These are phyloP conservation scores for Cabera pusaria DNA, from an alignment of 2,888 invertebrate species.

Conservation along the genomic window DNA sequence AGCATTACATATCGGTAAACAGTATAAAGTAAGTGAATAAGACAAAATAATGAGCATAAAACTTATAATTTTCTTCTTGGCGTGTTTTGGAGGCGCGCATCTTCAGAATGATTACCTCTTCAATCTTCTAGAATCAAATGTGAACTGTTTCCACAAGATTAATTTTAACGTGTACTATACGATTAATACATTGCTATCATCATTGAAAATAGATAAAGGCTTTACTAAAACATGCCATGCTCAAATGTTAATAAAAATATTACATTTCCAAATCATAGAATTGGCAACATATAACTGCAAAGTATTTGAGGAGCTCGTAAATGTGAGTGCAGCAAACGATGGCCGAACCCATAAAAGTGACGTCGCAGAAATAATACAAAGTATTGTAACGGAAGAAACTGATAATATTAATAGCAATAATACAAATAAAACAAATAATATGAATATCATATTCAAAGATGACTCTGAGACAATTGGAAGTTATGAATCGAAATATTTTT, in stretches of 20 bases:
- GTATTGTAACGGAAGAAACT: slow-evolving; percentile 27
- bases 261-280: slow-evolving; percentile 40
- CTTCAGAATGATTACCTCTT: slow-evolving; percentile 17
- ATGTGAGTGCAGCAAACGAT: slow-evolving; percentile 17
- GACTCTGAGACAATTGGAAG: too few relatives aligned
- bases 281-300: slow-evolving; percentile 38
- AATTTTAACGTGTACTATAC: slow-evolving; percentile 34
- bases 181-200: slow-evolving; percentile 41
- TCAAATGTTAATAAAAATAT: slow-evolving; percentile 37
- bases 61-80: slow-evolving; percentile 12
- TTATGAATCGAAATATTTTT: too few relatives aligned
- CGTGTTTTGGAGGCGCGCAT: slow-evolving; percentile 22
- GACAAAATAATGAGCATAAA: slow-evolving; percentile 15
- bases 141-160: slow-evolving; percentile 34
- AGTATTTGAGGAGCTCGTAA: slow-evolving; percentile 31
- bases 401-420: slow-evolving; percentile 4
- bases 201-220: slow-evolving; percentile 34
- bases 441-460: too few relatives aligned
- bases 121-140: slow-evolving; percentile 24
- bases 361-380: slow-evolving; percentile 29
- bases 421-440: neutral
- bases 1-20: neutral
- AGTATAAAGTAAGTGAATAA: neutral
- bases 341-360: slow-evolving; percentile 20
- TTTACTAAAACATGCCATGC: slow-evolving; percentile 31